Evolutionary conservation across 1,140 invertebrate species (phyloP).

Genomic region (Drosophila pallidifrons): DNA sequence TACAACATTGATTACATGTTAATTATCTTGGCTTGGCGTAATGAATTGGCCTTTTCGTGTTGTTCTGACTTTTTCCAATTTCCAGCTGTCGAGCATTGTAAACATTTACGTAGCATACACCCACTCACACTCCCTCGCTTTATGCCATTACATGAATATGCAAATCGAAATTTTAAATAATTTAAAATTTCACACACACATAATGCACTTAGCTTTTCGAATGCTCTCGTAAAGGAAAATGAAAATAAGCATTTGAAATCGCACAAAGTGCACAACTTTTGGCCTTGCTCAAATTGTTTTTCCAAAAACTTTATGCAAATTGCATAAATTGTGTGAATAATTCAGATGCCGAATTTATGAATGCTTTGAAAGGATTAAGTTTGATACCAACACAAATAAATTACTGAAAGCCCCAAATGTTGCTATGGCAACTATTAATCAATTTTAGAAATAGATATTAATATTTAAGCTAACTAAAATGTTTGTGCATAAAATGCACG

Average conservation of each 20-base stretch:
- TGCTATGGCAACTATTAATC: too few species aligned
- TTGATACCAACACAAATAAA: not conserved
- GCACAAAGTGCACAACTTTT: not conserved
- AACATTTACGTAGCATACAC: conserved; percentile 21
- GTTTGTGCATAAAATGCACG: too few species aligned
- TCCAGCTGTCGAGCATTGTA: conserved; percentile 8
- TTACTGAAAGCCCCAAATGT: too few species aligned
- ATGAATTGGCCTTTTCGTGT: conserved; percentile 71
- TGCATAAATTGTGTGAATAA: not conserved
- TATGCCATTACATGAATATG: conserved; percentile 34
- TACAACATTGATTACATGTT: conserved; percentile 79
- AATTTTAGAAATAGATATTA: too few species aligned
- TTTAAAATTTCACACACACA: conserved; percentile 16
- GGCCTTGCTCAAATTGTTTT: conserved; percentile 7
- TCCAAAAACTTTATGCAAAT: conserved; percentile 8
- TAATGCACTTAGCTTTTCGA: conserved; percentile 16
- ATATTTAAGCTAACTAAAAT: too few species aligned
- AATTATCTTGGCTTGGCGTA: conserved; percentile 73
- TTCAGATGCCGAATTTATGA: not conserved
- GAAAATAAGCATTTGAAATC: not conserved
- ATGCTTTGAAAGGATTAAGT: not conserved
- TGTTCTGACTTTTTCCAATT: conserved; percentile 19
- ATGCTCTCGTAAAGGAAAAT: not conserved
- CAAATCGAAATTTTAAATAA: conserved; percentile 26
- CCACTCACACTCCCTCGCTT: not conserved